Conservation (phyloP, 2,113 vertebrate genomes). For the Orthonyx spaldingii region DNA sequence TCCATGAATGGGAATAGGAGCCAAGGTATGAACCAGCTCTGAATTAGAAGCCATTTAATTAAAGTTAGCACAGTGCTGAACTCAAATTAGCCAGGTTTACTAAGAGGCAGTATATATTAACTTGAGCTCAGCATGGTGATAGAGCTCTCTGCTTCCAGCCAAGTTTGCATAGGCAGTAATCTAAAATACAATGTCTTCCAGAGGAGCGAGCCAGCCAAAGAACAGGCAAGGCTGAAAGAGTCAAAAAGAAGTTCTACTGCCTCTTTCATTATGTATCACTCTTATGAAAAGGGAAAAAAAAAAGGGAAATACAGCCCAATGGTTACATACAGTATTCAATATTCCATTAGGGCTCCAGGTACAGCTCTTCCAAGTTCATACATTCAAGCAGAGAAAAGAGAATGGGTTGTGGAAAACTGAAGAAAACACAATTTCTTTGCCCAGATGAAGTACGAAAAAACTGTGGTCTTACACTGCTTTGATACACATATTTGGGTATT, state of each 20-base stretch:
- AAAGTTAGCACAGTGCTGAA: slow-evolving; percentile 1
- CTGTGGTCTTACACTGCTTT: background rate
- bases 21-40: background rate
- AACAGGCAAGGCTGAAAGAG: background rate
- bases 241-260: background rate
- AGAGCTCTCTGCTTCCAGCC: background rate
- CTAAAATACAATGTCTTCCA: background rate
- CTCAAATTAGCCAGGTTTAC: slow-evolving; percentile 18
- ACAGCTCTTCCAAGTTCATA: background rate
- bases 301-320: background rate
- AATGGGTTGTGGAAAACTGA: background rate
- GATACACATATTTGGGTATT: background rate
- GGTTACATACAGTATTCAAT: background rate
- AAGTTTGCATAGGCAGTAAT: background rate
- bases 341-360: background rate
- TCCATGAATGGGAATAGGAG: background rate
- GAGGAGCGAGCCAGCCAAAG: background rate
- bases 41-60: slow-evolving; percentile 35
- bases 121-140: background rate
- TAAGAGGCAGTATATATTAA: background rate
- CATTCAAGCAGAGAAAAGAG: background rate
- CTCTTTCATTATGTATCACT: background rate
- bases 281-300: background rate
- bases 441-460: background rate
- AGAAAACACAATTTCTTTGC: background rate